These are phyloP conservation scores for Ciconia boyciana DNA, from an alignment of 2,113 vertebrate species.

Conservation along the genomic window DNA sequence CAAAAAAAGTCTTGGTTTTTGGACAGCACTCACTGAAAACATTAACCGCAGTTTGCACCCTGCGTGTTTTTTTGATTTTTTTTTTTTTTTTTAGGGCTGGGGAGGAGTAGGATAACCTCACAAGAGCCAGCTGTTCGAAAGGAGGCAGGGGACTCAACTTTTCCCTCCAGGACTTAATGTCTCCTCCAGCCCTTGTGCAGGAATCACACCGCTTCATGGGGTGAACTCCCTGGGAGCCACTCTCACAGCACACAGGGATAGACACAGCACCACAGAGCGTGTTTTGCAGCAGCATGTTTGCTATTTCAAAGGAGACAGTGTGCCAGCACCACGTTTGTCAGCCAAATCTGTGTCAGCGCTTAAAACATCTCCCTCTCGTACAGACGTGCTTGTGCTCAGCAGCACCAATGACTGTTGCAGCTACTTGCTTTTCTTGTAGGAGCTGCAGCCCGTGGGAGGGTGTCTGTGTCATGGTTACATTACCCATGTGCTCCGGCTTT, in stretches of 20 bases:
- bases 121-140: not conserved
- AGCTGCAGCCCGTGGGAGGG: slow-evolving; percentile 48
- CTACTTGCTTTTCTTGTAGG: slow-evolving; percentile 39
- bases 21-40: not conserved
- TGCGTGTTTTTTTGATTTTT: not conserved
- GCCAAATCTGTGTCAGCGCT: slow-evolving; percentile 48
- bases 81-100: not conserved
- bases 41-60: not conserved
- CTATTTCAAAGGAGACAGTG: not conserved
- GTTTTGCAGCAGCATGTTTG: not conserved
- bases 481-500: not conserved
- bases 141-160: not conserved
- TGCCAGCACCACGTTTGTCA: slow-evolving; percentile 5
- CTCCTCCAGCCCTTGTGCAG: not conserved
- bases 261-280: not conserved
- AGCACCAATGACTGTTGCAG: not conserved
- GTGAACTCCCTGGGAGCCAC: not conserved
- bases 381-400: not conserved
- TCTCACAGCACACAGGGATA: not conserved
- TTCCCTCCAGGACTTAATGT: rapidly evolving
- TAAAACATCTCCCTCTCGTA: not conserved
- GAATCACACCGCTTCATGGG: rapidly evolving
- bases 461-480: slow-evolving; percentile 12
- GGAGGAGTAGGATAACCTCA: not conserved
- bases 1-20: not conserved